Base-by-base conservation (phyloP, 2,888 invertebrate genomes). In the Tenthredo amoena region DNA sequence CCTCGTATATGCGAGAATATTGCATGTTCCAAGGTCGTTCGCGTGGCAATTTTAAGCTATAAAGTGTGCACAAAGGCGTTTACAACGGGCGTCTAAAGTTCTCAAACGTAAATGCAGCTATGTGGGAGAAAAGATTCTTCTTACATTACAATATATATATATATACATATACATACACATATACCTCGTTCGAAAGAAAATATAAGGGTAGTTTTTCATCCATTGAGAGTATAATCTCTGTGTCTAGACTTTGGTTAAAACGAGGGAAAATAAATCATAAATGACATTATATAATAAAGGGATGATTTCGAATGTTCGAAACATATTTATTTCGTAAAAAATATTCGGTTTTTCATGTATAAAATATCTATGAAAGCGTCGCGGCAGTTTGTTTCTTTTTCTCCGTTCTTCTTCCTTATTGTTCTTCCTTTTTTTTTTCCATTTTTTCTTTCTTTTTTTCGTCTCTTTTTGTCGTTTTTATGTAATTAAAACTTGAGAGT, bases 1-100 rank as follows among this genome's bases (percentile, higher is more conserved):
- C 9, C 26, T 58, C 68, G 43, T 9, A 58, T 58, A 83, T 31
- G 7, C 34, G 6, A 37, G 83, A 83, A 83, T 68, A 83, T 83
- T 83, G 83, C 83, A 83, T 83, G 83, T 83, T 68, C 47, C 83
- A 83, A 68, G 68, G 83, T 68, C 31, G 68, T 83, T 83, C 68
- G 47, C 83, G 65, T 68, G 43, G 68, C 83, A 83, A 83, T 83
- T 83, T 34, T 2, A 83, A 40, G 58, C 40, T 18, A 55, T 40
- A 62, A 81, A 81, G 40, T 83, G 68, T 31, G 47, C 68, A 83
- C 83, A 83, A 68, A 83, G 83, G 47, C 65, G 43, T 83, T 81
- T 81, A 81, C 81, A 34, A 1, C 81, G n/a, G 43, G 34, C 62
- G 62, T 65, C 62, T 37, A 62, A 40, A 62, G 62, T 65, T 34